Percentiles rank a stretch among this genome's conserved stretches.
Conservation (phyloP, 2,113 vertebrate genomes). For the Melanerpes formicivorus region DNA sequence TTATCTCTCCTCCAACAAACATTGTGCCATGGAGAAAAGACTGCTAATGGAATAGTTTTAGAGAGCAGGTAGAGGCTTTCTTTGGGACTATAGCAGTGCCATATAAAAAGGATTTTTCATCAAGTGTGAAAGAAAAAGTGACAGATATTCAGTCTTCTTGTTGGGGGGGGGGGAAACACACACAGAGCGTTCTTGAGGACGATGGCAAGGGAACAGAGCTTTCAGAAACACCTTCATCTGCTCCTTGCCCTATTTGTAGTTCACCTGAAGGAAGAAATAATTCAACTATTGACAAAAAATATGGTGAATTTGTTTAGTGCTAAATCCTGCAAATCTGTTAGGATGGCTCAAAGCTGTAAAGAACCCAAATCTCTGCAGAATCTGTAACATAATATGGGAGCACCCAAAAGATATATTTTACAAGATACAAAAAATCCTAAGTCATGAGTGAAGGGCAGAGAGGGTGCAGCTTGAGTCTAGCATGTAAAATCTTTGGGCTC, state of each 20-base stretch:
- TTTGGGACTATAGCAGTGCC: background rate
- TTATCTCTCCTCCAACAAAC: constrained; percentile 24
- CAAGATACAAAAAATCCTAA: background rate
- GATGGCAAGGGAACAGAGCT: background rate
- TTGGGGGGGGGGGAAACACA: background rate
- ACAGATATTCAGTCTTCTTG: background rate
- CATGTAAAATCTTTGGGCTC: background rate
- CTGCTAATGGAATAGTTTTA: background rate
- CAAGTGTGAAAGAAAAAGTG: background rate
- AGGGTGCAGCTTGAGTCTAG: background rate
- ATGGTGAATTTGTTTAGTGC: background rate
- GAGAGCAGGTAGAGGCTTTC: background rate
- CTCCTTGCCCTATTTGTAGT: background rate
- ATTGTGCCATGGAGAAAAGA: background rate
- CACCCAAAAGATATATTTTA: background rate
- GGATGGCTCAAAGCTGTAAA: background rate
- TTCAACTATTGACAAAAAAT: background rate
- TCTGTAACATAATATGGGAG: background rate
- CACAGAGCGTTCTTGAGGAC: background rate
- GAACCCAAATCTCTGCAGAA: background rate
- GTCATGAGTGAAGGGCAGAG: background rate
- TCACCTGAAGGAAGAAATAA: background rate
- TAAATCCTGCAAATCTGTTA: background rate
- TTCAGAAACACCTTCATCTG: background rate
- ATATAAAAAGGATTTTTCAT: background rate